These are phyloP conservation scores for Solenodon paradoxus DNA, from an alignment of 2,113 vertebrate genomes.

Conservation along the genomic window DNA sequence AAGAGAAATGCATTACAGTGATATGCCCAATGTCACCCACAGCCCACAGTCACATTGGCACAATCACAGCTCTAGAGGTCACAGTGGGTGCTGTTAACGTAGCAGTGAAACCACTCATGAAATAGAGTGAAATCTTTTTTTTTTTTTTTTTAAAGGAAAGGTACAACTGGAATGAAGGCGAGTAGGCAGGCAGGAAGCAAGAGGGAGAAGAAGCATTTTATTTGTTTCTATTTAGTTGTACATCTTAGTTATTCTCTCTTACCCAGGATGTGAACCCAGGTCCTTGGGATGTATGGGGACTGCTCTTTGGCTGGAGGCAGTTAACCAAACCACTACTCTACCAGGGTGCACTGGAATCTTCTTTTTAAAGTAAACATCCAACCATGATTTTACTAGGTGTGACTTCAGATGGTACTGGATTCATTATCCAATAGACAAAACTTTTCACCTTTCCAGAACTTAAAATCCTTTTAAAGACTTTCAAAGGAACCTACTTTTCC, in stretches of 20 bases:
- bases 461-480: background rate
- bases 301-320: too few relatives aligned
- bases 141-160: constrained; percentile 26
- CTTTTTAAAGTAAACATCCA: background rate
- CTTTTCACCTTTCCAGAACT: background rate
- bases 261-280: too few relatives aligned
- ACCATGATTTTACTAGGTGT: background rate
- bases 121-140: background rate
- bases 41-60: background rate
- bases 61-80: background rate
- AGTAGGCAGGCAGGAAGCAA: too few relatives aligned
- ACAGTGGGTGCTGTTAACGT: background rate
- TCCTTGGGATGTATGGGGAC: too few relatives aligned
- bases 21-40: background rate
- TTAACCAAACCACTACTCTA: too few relatives aligned
- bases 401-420: background rate
- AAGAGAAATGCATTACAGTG: background rate
- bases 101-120: background rate
- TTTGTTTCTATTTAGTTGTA: too few relatives aligned
- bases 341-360: too few relatives aligned
- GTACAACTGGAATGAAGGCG: too few relatives aligned
- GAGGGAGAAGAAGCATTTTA: too few relatives aligned
- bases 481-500: background rate
- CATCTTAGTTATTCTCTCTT: too few relatives aligned
- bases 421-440: background rate